Base-by-base conservation (phyloP, 1,140 invertebrate species). In the Drosophila tani region DNA sequence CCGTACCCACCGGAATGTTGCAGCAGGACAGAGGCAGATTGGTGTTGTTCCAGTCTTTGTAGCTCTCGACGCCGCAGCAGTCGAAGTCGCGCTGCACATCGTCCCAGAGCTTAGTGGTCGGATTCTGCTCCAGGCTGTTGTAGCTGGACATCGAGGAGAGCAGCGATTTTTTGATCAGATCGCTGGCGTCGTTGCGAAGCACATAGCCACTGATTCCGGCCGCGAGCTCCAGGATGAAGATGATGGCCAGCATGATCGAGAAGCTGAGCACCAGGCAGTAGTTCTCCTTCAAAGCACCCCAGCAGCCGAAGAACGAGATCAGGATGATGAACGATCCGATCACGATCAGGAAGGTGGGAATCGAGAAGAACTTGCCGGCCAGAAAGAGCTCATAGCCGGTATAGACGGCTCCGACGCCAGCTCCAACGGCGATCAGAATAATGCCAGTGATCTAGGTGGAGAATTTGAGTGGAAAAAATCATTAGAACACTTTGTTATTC, bases 271-370 rank as follows among this genome's bases (percentile, higher is more conserved):
- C 95, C 95, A 98, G 96, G 88, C 96, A 97, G 79, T 97, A 95
- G 91, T 95, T 97, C 92, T 98, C 97, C 87, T 95, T 96, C 38
- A 96, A 94, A 1, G 97, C 97, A 32, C 97, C 97, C 93, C 97
- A 98, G 93, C 97, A 98, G 77, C 97, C 97, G 74, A 97, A 96
- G 93, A 97, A 97, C 0, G 97, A 95, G 41, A 97, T 96, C 56
- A 97, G 91, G 88, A 97, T 97, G 47, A 97, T 95, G 43, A 97
- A 95, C 3, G 95, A 91, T 9, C 97, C 97, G 32, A 97, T 95
- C 9, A 96, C 95, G 56, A 98, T 96, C 46, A 97, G 94, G 49
- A 98, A 94, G 19, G 96, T 95, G 15, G 97, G 96, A 27, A 96
- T 95, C 0, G 95, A 94, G 57, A 94, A 92, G 77, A 95, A 94